Conservation (phyloP, 2,113 vertebrate species). For the Jaculus jaculus region DNA sequence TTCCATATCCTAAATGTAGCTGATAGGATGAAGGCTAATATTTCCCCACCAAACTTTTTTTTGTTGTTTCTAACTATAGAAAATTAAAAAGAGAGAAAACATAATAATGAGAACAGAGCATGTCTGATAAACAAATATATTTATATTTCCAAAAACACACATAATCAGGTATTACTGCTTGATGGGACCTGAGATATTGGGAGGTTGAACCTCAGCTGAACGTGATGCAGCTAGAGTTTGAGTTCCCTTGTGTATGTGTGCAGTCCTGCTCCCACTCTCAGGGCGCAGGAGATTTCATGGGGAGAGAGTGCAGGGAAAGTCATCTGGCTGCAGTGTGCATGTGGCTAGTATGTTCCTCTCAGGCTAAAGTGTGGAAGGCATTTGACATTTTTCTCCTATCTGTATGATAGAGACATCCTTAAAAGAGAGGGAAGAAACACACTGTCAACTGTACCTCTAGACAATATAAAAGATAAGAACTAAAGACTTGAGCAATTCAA, state of each 20-base stretch:
- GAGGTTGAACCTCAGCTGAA: background rate
- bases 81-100: background rate
- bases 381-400: background rate
- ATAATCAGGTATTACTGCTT: background rate
- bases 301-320: background rate
- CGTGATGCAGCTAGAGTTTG: background rate
- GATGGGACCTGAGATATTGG: background rate
- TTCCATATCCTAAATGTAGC: background rate
- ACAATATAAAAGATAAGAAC: background rate
- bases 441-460: background rate
- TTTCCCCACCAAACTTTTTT: background rate
- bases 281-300: background rate
- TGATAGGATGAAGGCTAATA: background rate
- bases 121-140: background rate
- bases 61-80: background rate
- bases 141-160: background rate
- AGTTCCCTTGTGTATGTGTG: background rate
- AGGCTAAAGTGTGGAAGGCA: background rate
- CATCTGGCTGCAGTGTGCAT: fast-evolving
- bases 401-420: background rate
- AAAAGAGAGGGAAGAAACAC: background rate
- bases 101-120: background rate
- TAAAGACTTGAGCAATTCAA: background rate
- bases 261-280: background rate
- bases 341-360: background rate